Conservation (phyloP, 2,888 invertebrate species). For the Catocala fraxini region DNA sequence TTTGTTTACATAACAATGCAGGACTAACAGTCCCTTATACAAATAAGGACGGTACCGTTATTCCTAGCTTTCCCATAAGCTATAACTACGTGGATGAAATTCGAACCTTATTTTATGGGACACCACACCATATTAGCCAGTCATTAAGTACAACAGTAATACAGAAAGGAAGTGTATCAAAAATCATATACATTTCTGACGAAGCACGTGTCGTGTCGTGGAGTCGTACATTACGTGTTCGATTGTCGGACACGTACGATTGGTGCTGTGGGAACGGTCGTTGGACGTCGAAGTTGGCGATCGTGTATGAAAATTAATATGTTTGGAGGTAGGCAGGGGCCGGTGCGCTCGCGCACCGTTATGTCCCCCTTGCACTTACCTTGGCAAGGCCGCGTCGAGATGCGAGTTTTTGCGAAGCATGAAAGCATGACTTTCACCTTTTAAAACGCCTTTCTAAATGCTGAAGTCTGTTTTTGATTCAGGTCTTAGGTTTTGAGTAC, state of each 20-base stretch:
- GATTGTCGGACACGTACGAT: slow-evolving; percentile 33
- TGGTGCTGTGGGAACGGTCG: slow-evolving; percentile 50
- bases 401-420: slow-evolving; percentile 84
- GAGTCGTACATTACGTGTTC: slow-evolving; percentile 47
- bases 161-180: slow-evolving; percentile 77
- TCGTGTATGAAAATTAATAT: slow-evolving; percentile 56
- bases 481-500: slow-evolving; percentile 46
- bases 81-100: slow-evolving; percentile 75
- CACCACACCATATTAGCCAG: slow-evolving; percentile 67
- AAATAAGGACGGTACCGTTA: slow-evolving; percentile 73
- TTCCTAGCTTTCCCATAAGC: slow-evolving; percentile 65
- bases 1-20: slow-evolving; percentile 72
- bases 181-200: slow-evolving; percentile 72
- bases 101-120: slow-evolving; percentile 59
- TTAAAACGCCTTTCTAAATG: slow-evolving; percentile 83
- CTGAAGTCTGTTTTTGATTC: slow-evolving; percentile 64
- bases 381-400: slow-evolving; percentile 85
- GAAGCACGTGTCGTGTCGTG: slow-evolving; percentile 36
- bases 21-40: slow-evolving; percentile 43
- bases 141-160: slow-evolving; percentile 65
- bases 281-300: slow-evolving; percentile 59
- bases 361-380: slow-evolving; percentile 85
- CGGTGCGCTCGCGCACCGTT: slow-evolving; percentile 76
- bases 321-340: slow-evolving; percentile 57
- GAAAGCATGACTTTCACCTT: slow-evolving; percentile 86